Base-by-base conservation (phyloP, 2,888 invertebrate genomes). In the Endomychus coccineus region DNA sequence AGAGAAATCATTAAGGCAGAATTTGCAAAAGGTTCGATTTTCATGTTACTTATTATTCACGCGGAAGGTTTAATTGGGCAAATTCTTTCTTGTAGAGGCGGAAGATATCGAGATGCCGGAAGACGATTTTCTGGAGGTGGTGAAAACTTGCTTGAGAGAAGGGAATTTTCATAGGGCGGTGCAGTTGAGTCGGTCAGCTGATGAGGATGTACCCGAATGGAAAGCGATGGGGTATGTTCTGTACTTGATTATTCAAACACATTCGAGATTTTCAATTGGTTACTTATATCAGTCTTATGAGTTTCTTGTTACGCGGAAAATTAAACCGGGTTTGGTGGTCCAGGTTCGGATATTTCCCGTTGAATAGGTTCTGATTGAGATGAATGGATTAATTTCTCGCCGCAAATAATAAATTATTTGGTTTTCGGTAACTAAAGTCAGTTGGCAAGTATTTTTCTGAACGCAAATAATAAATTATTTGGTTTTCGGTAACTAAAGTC, bases 1-100 rank as follows among this genome's bases (percentile, higher is more conserved):
- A 59, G 71, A 13, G 58, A 61, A 19, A 58, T 70, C 1, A 73
- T 79, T 23, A 67, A 71, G 22, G 62, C 69, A 27, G 69, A 71
- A 37, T 56, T 74, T 44, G 62, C 70, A 36, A 54, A 64, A 24
- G 51, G 42, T 21, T 42, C 39, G 29, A 19, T 27, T 13, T 11
- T 37, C 15, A 33, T 9, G 10, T 12, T 27, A 27, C 13, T 4
- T 7, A 27, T 27, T 7, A 33, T 2, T 4, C 7, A 6, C 19
- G 5, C 6, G 7, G 7, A 19, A 6, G 7, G 19, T 19, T 19
- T 6, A 19, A 19, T 19, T 6, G 19, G 7, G 5, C 5, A 7
- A 19, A 19, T 4, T 12, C 17, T 17, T 19, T 14, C 4, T 27
- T 3, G 2, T 16, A 36, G 36, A 17, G 7, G 7, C 27, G 1